phyloP scores from a whole-genome alignment of 2,113 vertebrate species.

The Pongo abelii region DNA sequence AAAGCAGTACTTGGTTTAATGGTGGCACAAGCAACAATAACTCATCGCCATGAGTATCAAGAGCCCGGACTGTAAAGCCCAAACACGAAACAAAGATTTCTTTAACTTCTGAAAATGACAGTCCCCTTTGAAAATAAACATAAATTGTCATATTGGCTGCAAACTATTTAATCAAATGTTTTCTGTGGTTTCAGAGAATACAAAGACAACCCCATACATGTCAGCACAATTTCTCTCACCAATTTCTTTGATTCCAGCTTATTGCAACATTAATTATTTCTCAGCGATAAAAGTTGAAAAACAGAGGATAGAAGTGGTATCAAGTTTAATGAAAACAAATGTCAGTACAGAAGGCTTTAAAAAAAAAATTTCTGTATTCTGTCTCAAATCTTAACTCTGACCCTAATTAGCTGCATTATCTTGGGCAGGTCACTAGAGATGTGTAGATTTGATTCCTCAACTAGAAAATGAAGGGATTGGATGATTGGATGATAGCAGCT shows the following conservation, averaged over 20 bases:
- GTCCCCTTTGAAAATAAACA: conserved; percentile 1
- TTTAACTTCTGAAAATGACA: conserved; percentile 28
- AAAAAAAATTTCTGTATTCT: not conserved
- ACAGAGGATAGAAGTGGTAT: not conserved
- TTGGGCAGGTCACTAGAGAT: not conserved
- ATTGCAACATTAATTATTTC: not conserved
- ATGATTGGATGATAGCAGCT: not conserved
- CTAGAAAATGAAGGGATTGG: not conserved
- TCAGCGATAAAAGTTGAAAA: not conserved
- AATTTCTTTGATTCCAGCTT: conserved; percentile 12
- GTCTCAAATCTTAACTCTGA: not conserved
- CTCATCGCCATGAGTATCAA: not conserved
- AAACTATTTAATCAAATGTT: not conserved
- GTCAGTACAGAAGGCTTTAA: not conserved
- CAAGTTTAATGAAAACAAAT: not conserved
- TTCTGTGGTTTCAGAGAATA: not conserved
- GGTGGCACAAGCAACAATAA: not conserved
- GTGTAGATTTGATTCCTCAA: not conserved
- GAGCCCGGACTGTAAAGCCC: not conserved
- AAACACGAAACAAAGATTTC: not conserved
- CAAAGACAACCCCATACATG: not conserved
- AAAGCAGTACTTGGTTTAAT: not conserved
- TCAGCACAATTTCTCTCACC: not conserved
- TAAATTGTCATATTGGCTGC: not conserved
- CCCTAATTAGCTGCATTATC: not conserved